Conservation (phyloP, 2,113 vertebrate genomes). For the Saguinus imperator region DNA sequence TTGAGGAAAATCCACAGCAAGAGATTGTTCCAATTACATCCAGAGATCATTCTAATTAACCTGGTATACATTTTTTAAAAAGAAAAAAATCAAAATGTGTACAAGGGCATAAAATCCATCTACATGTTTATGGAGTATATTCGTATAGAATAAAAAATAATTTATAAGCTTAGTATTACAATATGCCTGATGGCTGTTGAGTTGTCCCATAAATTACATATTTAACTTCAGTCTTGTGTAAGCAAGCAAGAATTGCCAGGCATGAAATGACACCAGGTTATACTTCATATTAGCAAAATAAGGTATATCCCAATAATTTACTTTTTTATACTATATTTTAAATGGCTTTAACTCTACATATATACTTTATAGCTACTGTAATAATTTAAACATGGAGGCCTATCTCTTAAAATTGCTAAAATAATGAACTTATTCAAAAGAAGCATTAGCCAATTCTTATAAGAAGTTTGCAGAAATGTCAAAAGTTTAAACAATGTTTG, state of each 20-base stretch:
- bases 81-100: not conserved
- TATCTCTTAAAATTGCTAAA: slow-evolving; percentile 3
- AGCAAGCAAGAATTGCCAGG: not conserved
- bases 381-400: not conserved
- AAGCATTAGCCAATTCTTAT: not conserved
- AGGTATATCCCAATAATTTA: not conserved
- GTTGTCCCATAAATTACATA: not conserved
- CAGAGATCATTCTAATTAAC: not conserved
- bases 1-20: not conserved
- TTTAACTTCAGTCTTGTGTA: not conserved
- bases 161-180: not conserved
- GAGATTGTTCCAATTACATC: not conserved
- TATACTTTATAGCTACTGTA: not conserved
- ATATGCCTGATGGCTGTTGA: not conserved
- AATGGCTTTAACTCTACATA: not conserved
- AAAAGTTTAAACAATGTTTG: not conserved
- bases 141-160: not conserved
- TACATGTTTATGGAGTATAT: not conserved
- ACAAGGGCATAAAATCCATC: not conserved
- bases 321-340: slow-evolving; percentile 26
- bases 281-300: slow-evolving; percentile 18
- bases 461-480: not conserved
- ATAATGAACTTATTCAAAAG: slow-evolving; percentile 41
- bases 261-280: not conserved
- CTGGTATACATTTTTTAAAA: not conserved